Conservation (phyloP, 2,797 vertebrate genomes). For the Neosilurus mollespiculum region DNA sequence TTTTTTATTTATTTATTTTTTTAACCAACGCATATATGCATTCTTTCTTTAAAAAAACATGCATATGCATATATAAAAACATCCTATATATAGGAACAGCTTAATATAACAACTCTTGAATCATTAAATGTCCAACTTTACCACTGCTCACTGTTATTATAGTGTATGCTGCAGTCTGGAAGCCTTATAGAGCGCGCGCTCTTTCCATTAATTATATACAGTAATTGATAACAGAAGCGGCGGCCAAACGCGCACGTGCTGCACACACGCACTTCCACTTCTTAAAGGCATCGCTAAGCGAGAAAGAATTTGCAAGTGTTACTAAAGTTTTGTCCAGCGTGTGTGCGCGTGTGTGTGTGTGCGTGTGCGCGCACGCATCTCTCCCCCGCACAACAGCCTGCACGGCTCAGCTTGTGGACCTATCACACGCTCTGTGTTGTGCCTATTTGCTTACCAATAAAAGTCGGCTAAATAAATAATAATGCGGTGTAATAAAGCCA, state of each 20-base stretch:
- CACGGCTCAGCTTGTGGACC: neutral
- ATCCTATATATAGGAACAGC: slow-evolving; percentile 19
- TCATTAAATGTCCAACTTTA: slow-evolving; percentile 43
- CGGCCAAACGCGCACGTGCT: slow-evolving; percentile 56
- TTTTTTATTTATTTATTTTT: slow-evolving; percentile 29
- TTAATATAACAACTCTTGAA: slow-evolving; percentile 47
- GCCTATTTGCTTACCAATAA: neutral
- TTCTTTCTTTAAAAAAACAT: too few species aligned
- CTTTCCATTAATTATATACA: slow-evolving; percentile 59
- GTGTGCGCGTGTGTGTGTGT: neutral
- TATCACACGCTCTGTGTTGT: neutral
- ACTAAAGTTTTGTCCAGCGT: neutral
- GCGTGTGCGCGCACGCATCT: neutral
- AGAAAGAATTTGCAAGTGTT: slow-evolving; percentile 4
- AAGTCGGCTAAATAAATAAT: slow-evolving; percentile 17
- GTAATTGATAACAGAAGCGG: slow-evolving; percentile 60
- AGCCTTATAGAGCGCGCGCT: slow-evolving; percentile 32
- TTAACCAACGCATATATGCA: too few species aligned
- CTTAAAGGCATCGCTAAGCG: slow-evolving; percentile 2
- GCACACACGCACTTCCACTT: slow-evolving; percentile 38
- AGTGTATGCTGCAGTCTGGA: slow-evolving; percentile 41
- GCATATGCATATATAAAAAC: too few species aligned
- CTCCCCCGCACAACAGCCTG: neutral
- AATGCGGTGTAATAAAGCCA: slow-evolving; percentile 55
- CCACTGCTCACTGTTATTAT: neutral